These are phyloP conservation scores for Chloroclystis v-ata DNA, from an alignment of 2,888 invertebrate species.

Conservation along the genomic window DNA sequence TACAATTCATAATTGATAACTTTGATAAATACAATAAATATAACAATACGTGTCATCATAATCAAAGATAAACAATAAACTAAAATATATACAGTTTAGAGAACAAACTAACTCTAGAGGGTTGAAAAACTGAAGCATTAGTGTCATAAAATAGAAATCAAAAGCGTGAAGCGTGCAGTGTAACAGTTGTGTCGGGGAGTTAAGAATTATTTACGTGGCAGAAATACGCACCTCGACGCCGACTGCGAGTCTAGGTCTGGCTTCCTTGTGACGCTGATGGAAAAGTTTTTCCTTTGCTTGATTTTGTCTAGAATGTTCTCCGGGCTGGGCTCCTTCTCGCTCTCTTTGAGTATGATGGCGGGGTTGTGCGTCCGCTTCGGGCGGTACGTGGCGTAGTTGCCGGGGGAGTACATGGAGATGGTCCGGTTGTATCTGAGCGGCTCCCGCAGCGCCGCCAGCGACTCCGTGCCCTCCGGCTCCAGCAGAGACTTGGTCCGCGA, in stretches of 20 bases:
- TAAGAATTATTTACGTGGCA: slow-evolving; percentile 72
- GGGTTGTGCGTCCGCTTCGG: slow-evolving; percentile 71
- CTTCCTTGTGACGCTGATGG: slow-evolving; percentile 71
- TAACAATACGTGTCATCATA: neutral
- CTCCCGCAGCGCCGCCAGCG: slow-evolving; percentile 51
- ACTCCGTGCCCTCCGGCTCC: slow-evolving; percentile 59
- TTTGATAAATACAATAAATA: neutral
- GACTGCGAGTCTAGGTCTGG: slow-evolving; percentile 64
- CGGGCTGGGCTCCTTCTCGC: slow-evolving; percentile 71
- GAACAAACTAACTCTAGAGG: slow-evolving; percentile 45
- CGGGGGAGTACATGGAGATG: slow-evolving; percentile 70
- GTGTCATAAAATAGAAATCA: slow-evolving; percentile 67
- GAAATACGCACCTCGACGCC: slow-evolving; percentile 72
- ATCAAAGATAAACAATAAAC: slow-evolving; percentile 16
- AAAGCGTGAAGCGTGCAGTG: slow-evolving; percentile 76
- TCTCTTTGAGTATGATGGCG: slow-evolving; percentile 71
- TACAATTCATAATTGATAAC: slow-evolving; percentile 1
- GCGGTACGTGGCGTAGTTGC: slow-evolving; percentile 72
- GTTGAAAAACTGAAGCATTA: slow-evolving; percentile 64
- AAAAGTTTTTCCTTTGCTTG: slow-evolving; percentile 70
- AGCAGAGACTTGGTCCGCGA: slow-evolving; percentile 68
- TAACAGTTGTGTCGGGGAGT: slow-evolving; percentile 63
- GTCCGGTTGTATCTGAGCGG: slow-evolving; percentile 68
- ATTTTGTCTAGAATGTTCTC: slow-evolving; percentile 75
- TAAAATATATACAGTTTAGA: slow-evolving; percentile 34